Evolutionary conservation across 2,797 vertebrate genomes (phyloP).

Genomic region (Poecilia wingei): DNA sequence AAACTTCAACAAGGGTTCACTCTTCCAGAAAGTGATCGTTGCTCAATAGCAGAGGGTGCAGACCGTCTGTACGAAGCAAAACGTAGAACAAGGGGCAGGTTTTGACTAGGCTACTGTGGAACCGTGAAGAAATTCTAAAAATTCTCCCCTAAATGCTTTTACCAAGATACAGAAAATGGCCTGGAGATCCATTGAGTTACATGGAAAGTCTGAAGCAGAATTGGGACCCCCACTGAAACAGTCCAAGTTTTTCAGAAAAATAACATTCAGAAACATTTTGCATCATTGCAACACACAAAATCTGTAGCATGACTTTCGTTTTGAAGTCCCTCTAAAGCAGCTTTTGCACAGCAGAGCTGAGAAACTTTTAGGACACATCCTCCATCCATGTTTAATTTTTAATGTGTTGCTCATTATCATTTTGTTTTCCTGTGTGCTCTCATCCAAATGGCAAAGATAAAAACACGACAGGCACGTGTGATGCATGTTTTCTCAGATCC

Average conservation of each 20-base stretch:
- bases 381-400: neutral
- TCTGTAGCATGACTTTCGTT: neutral
- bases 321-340: neutral
- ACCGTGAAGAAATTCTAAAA: neutral
- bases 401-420: neutral
- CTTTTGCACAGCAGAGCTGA: neutral
- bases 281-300: neutral
- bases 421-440: neutral
- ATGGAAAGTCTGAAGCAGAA: neutral
- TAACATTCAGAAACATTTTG: neutral
- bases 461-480: neutral
- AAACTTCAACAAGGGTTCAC: too few species aligned
- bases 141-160: neutral
- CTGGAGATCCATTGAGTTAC: neutral
- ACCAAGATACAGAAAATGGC: neutral
- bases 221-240: neutral
- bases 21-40: too few species aligned
- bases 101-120: neutral
- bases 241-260: neutral
- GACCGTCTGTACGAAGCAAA: too few species aligned
- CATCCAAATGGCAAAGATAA: neutral
- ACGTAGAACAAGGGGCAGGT: too few species aligned
- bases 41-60: too few species aligned
- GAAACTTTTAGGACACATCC: neutral
- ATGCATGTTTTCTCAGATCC: neutral